Evolutionary conservation across 2,797 vertebrate species (phyloP).

Genomic region (Rhynchotus rufescens): DNA sequence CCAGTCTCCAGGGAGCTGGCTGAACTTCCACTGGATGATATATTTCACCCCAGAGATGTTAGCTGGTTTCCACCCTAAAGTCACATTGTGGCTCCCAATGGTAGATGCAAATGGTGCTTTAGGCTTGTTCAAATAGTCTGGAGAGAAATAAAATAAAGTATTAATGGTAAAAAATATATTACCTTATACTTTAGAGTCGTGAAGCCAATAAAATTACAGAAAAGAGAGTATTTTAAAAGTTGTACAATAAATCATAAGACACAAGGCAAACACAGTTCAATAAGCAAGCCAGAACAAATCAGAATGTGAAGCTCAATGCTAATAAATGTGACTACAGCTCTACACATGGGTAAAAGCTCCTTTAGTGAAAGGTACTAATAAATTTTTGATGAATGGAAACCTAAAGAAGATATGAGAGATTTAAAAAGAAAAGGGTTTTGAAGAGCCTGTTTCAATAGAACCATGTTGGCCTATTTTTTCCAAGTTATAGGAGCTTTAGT

Average conservation of each 20-base stretch:
- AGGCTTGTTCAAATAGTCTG: constrained; percentile 63
- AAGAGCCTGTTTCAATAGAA: background rate
- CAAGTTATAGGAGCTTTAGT: background rate
- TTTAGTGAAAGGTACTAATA: background rate
- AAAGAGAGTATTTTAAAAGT: background rate
- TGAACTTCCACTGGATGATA: constrained; percentile 82
- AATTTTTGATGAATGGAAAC: background rate
- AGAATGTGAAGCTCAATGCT: background rate
- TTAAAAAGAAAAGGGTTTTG: background rate
- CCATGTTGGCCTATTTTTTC: background rate
- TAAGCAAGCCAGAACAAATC: background rate
- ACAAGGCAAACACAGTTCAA: background rate
- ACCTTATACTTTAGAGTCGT: background rate
- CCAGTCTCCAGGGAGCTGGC: constrained; percentile 76
- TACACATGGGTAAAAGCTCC: background rate
- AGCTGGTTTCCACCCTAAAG: constrained; percentile 76
- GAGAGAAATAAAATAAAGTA: background rate
- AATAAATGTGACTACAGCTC: background rate
- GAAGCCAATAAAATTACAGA: background rate
- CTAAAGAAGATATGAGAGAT: background rate
- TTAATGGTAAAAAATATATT: background rate
- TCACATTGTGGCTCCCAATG: constrained; percentile 74
- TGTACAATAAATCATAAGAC: background rate
- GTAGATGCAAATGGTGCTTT: constrained; percentile 76
- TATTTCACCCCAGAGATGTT: constrained; percentile 78